Evolutionary conservation across 2,888 invertebrate genomes (phyloP).

Genomic region (Temnothorax unifasciatus): DNA sequence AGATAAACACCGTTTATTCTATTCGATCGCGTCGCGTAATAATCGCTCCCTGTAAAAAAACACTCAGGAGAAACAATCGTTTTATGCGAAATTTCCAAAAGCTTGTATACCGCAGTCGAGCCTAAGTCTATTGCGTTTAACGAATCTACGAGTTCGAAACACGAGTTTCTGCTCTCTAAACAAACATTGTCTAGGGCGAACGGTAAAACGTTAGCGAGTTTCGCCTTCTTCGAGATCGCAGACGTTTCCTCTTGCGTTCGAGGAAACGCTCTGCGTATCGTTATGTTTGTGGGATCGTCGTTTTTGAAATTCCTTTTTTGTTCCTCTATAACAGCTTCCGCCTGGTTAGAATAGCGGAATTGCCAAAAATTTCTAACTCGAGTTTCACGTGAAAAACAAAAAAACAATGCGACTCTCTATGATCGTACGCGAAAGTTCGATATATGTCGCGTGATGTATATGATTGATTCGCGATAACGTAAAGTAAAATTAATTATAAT

Average conservation of each 20-base stretch:
- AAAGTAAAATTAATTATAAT: neutral
- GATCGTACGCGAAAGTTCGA: neutral
- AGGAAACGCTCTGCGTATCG: constrained; percentile 45
- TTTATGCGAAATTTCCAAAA: constrained; percentile 41
- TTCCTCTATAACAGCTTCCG: constrained; percentile 16
- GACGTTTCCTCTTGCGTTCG: constrained; percentile 54
- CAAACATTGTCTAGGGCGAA: constrained; percentile 79
- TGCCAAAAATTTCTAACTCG: constrained; percentile 38
- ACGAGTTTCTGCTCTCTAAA: constrained; percentile 78
- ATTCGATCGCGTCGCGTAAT: constrained; percentile 49
- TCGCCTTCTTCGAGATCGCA: constrained; percentile 56
- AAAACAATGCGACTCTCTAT: constrained; percentile 28
- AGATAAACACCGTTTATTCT: constrained; percentile 44
- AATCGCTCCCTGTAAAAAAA: constrained; percentile 57
- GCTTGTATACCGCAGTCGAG: constrained; percentile 58
- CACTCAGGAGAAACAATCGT: constrained; percentile 47
- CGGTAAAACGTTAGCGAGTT: constrained; percentile 63
- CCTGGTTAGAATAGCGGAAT: constrained; percentile 36
- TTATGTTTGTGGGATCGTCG: constrained; percentile 51
- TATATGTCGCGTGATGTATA: neutral
- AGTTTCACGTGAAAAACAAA: constrained; percentile 29
- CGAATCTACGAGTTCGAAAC: constrained; percentile 78
- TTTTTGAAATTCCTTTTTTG: constrained; percentile 28
- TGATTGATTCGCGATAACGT: constrained; percentile 1
- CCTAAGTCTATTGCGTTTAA: constrained; percentile 76